phyloP scores from a whole-genome alignment of 2,888 invertebrate genomes.

The Athalia rosae region DNA sequence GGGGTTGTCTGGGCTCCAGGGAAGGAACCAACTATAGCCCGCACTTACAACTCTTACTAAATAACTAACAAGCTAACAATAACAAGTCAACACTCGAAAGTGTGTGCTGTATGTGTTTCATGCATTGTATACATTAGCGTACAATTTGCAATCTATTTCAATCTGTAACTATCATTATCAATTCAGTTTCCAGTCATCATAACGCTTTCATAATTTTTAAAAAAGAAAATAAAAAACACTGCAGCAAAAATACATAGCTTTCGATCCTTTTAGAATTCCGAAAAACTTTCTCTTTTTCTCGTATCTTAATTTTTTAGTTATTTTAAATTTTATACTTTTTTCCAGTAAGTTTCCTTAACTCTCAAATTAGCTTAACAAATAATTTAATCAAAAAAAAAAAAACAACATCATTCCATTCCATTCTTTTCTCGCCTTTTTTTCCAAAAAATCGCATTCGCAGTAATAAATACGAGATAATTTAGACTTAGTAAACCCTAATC shows the following conservation, averaged over 20 bases:
- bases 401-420: too few species aligned
- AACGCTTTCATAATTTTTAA: conserved; percentile 6
- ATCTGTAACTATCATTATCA: conserved; percentile 70
- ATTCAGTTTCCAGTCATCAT: conserved; percentile 50
- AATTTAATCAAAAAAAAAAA: conserved; percentile 27
- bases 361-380: conserved; percentile 19
- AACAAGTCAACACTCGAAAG: conserved; percentile 73
- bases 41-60: conserved; percentile 74
- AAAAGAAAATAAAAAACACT: background rate
- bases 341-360: conserved; percentile 7
- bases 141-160: conserved; percentile 64
- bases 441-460: conserved; percentile 53
- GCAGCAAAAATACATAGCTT: conserved; percentile 38
- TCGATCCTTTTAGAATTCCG: conserved; percentile 12
- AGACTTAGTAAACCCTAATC: conserved; percentile 57
- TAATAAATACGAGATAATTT: conserved; percentile 68
- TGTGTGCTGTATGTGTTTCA: conserved; percentile 66
- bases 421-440: conserved; percentile 19
- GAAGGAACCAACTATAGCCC: conserved; percentile 73
- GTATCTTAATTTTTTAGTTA: conserved; percentile 39
- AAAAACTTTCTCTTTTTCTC: conserved; percentile 33
- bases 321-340: conserved; percentile 32
- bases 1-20: conserved; percentile 72
- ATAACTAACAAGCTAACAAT: conserved; percentile 74
- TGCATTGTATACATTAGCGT: conserved; percentile 64